Conservation (phyloP, 1,140 invertebrate genomes). For the Calosoma granatense region DNA sequence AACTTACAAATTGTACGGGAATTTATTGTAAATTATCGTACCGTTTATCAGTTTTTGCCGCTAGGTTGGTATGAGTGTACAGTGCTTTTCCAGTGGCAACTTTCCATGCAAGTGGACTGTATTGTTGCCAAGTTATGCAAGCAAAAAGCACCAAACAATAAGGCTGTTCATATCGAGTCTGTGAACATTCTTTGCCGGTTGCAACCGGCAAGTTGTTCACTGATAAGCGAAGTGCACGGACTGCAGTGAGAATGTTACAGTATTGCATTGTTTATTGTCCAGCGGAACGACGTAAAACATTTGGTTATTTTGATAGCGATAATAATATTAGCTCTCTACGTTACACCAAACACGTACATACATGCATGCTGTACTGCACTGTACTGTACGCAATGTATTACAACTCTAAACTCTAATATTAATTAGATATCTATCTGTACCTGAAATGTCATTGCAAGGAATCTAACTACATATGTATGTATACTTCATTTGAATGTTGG, state of each 20-base stretch:
- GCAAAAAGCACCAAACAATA: constrained; percentile 7
- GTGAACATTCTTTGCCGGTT: constrained; percentile 3
- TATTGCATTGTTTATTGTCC: constrained; percentile 1
- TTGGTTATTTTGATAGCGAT: too few species aligned
- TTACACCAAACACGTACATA: too few species aligned
- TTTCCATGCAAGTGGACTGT: constrained; percentile 7
- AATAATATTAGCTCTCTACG: too few species aligned
- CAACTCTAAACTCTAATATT: too few species aligned
- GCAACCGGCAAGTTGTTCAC: neutral
- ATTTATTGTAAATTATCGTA: neutral
- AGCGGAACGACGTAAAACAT: neutral
- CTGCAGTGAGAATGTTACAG: neutral
- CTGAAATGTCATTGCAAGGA: too few species aligned
- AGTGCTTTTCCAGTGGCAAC: neutral
- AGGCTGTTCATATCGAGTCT: neutral
- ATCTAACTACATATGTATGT: too few species aligned
- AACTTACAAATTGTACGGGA: neutral
- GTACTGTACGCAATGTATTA: too few species aligned
- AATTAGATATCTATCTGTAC: too few species aligned
- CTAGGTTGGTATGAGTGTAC: neutral
- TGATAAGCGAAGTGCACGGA: neutral
- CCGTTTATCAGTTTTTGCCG: constrained; percentile 6
- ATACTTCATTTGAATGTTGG: too few species aligned
- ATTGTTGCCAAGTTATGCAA: constrained; percentile 2
- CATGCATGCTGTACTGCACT: too few species aligned